Evolutionary conservation across 2,888 invertebrate genomes (phyloP), one percentile per base, ranked within the genome.

Genomic region (Parnassius apollo): DNA sequence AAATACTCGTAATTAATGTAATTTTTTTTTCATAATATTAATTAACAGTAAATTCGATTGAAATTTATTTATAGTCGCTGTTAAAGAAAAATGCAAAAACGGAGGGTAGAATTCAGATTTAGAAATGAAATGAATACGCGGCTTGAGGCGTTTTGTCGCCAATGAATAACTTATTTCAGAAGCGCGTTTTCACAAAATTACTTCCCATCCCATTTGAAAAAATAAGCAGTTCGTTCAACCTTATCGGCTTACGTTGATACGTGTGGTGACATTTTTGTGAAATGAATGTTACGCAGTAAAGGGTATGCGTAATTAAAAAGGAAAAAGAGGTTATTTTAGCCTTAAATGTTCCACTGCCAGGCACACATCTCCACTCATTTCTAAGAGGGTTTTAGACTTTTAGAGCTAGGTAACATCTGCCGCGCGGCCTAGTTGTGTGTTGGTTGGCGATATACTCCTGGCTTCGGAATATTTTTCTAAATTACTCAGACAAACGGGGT

Each of bases 151-250:
- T 88, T 90, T 88, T 90, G 89, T 89, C 89, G 88, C 85, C 85
- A 78, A 90, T 91, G 91, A 91, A 91, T 91, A 90, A 91, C 91
- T 91, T 91, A 91, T 91, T 84, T 88, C 85, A 82, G 85, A 87
- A 87, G 82, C 86, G 84, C 84, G 83, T 88, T 87, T 86, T 87
- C 86, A 80, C 82, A 79, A 91, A 91, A 91, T 91, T 91, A 89
- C 91, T 88, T 85, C 83, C 84, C 82, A 80, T 88, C 82, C 85
- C 85, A 85, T 88, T 84, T 81, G 82, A 84, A 82, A 85, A 84
- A 85, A 80, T 86, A 79, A 79, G 81, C 78, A 76, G 76, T 75
- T 68, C 49, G 11, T 35, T 9, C 59, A 68, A 69, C 65, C 60
- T 65, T 61, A 66, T 59, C 56, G 62, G 57, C 64, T 67, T 65